Evolutionary conservation across 2,113 vertebrate species (phyloP), one percentile per base, ranked within the genome.

Genomic region (Myiozetetes cayanensis): DNA sequence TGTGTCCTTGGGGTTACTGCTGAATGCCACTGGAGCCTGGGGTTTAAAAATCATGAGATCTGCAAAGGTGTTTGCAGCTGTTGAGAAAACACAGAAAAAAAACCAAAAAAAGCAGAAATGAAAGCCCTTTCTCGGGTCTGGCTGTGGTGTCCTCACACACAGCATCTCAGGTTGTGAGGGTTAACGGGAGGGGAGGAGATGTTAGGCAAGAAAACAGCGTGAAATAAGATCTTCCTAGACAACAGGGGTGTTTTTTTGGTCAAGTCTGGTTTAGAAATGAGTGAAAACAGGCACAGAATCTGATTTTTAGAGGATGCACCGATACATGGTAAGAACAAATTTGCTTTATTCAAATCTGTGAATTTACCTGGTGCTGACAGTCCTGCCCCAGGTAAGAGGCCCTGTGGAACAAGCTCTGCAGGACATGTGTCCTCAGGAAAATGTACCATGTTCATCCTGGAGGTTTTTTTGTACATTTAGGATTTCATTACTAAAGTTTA

Each of bases 361-460:
- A 25, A 14, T 9, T 28, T 56, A 28, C 12, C 65, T 70, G 72
- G 1, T 76, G 27, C 25, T 72, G 27, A 31, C 0, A 2, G 15
- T n/a, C 62, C 55, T 55, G 33, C 22, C 78, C 24, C 19, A 77
- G 73, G 4, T 27, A 6, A 22, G 49, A 55, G 13, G 30, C 56
- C 23, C 1, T 1, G 1, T 33, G 43, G 33, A 49, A 21, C 21
- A 2, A 4, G 37, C 55, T 77, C 61, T 81, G 70, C 78, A 66
- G 53, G 33, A 19, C 6, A 0, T 2, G 5, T 43, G 4, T 27
- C 39, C 6, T 14, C 33, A 68, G 43, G 55, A 27, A 14, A 3
- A 25, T 0, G 0, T 47, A 39, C 49, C 21, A 0, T 0, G 0
- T 50, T 76, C 22, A 39, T 25, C 56, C 55, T 74, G 0, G n/a